These are phyloP conservation scores for Liasis olivaceus DNA, from an alignment of 2,797 vertebrate genomes.

Conservation along the genomic window DNA sequence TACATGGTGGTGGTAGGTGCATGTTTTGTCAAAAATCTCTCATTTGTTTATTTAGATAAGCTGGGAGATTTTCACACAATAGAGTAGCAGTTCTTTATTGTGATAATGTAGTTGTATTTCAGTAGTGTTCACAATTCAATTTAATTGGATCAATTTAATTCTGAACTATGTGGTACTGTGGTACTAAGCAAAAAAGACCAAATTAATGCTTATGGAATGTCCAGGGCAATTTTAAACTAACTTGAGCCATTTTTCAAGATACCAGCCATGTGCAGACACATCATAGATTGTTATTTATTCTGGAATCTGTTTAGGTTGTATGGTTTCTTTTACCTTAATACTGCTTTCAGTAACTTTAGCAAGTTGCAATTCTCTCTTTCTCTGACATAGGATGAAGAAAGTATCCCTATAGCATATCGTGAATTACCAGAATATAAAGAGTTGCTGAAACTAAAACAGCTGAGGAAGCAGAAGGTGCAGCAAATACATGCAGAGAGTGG, in stretches of 20 bases:
- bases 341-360: neutral
- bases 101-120: neutral
- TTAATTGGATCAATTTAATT: neutral
- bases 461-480: slow-evolving; percentile 92
- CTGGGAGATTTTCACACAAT: too few relatives aligned
- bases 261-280: neutral
- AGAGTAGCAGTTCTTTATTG: too few relatives aligned
- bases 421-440: slow-evolving; percentile 95
- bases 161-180: neutral
- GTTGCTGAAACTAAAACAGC: slow-evolving; percentile 90
- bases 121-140: neutral
- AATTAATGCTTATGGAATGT: neutral
- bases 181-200: neutral
- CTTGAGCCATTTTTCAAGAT: neutral
- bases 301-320: neutral
- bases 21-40: too few relatives aligned
- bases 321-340: neutral
- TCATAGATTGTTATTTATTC: neutral
- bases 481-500: slow-evolving; percentile 89
- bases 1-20: too few relatives aligned
- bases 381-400: slow-evolving; percentile 89
- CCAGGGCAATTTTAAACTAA: neutral
- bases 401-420: slow-evolving; percentile 83
- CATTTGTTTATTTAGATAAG: too few relatives aligned
- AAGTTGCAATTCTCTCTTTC: slow-evolving; percentile 5